A percentile compares a stretch with the other conserved stretches of the same genome.
phyloP scores from a whole-genome alignment of 2,113 vertebrate genomes.

The Myiagra hebetior region DNA sequence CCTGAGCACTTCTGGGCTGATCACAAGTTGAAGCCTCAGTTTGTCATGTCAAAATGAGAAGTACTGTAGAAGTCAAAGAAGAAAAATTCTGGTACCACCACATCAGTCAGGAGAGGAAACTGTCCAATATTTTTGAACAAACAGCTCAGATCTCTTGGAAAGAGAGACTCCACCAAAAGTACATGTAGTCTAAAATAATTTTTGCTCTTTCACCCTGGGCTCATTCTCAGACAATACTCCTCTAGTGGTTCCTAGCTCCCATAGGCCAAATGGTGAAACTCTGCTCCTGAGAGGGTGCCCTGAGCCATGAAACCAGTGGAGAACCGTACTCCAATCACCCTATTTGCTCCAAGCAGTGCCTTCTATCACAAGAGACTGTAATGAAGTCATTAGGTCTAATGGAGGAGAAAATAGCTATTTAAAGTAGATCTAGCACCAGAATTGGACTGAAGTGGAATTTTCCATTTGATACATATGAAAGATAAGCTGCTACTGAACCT shows the following conservation, averaged over 20 bases:
- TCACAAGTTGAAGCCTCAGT: not conserved
- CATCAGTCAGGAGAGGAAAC: not conserved
- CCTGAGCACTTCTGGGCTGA: not conserved
- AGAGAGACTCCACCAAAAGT: not conserved
- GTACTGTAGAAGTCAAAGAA: not conserved
- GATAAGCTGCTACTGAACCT: not conserved
- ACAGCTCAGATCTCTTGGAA: accelerated
- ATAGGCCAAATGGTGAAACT: not conserved
- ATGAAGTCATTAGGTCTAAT: not conserved
- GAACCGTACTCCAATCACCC: not conserved
- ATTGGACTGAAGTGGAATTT: constrained; percentile 40
- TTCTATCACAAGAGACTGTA: not conserved
- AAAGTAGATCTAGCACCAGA: constrained; percentile 7
- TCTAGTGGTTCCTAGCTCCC: not conserved
- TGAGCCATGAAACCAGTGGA: not conserved
- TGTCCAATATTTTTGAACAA: not conserved
- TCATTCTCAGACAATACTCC: not conserved
- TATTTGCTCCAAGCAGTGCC: not conserved
- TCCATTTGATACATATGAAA: not conserved
- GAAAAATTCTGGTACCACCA: not conserved
- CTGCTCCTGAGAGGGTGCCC: not conserved
- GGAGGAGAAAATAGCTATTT: constrained; percentile 17
- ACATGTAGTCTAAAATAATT: not conserved
- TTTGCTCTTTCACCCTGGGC: not conserved
- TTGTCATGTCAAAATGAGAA: not conserved